A percentile compares a stretch with the other conserved stretches of the same genome.
phyloP scores from a whole-genome alignment of 2,113 vertebrate species.

The Phylloscopus trochilus region DNA sequence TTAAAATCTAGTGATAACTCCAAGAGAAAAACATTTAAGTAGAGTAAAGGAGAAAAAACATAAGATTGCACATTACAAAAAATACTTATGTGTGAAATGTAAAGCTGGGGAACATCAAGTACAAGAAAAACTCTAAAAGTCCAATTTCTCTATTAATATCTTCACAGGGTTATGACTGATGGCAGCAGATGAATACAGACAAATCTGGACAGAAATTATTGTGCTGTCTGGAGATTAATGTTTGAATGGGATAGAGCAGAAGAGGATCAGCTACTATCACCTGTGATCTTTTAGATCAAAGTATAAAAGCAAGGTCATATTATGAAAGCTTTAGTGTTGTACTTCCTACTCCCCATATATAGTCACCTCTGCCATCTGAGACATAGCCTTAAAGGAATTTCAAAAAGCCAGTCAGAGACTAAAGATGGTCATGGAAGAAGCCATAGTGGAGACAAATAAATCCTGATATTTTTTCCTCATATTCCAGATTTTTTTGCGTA shows the following conservation, averaged over 20 bases:
- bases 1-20: background rate
- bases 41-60: background rate
- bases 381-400: background rate
- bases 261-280: background rate
- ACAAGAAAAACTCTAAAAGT: background rate
- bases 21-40: background rate
- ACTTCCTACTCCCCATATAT: background rate
- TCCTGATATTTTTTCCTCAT: background rate
- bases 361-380: background rate
- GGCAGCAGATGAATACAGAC: background rate
- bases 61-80: background rate
- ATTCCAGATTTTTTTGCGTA: background rate
- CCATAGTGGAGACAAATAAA: background rate
- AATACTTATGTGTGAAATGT: background rate
- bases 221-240: background rate
- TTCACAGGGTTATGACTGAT: background rate
- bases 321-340: background rate
- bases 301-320: background rate
- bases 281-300: background rate
- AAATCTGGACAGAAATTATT: background rate
- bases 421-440: background rate
- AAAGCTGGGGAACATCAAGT: background rate
- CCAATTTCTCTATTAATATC: background rate
- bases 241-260: background rate
- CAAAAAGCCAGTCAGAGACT: background rate